Conservation (phyloP, 2,113 vertebrate species). For the Neolamprologus kungweensis region DNA sequence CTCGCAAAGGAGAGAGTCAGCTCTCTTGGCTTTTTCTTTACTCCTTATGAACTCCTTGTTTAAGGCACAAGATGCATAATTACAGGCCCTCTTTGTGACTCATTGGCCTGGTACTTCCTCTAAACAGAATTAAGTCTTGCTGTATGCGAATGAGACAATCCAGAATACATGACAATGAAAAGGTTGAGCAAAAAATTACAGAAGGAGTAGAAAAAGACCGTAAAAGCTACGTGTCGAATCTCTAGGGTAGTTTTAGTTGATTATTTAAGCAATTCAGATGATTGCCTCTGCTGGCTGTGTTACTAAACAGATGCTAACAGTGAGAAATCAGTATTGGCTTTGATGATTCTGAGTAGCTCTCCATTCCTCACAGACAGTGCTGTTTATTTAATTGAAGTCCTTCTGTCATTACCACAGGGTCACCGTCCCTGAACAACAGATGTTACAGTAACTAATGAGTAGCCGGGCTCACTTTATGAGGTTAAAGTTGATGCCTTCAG, state of each 20-base stretch:
- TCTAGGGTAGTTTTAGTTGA: neutral
- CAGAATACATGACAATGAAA: slow-evolving; percentile 15
- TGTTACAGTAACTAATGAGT: slow-evolving; percentile 76
- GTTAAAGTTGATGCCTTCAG: slow-evolving; percentile 70
- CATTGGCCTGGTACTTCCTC: neutral
- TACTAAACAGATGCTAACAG: slow-evolving; percentile 9
- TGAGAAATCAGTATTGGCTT: slow-evolving; percentile 22
- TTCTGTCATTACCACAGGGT: slow-evolving; percentile 70
- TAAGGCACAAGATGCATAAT: slow-evolving; percentile 2
- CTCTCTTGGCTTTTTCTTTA: neutral
- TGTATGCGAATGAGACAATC: neutral
- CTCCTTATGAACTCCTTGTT: neutral
- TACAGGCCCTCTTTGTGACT: slow-evolving; percentile 11
- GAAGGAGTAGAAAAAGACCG: neutral
- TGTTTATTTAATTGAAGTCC: slow-evolving; percentile 65
- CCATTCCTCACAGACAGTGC: slow-evolving; percentile 57
- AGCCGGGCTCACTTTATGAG: slow-evolving; percentile 70
- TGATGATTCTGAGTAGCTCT: slow-evolving; percentile 16
- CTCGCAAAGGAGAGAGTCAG: neutral
- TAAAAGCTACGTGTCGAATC: neutral
- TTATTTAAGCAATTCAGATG: slow-evolving; percentile 9
- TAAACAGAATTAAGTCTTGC: neutral
- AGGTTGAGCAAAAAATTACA: slow-evolving; percentile 14
- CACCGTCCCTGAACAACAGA: slow-evolving; percentile 64
- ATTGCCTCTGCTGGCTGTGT: neutral